Percentiles rank a stretch among this genome's conserved stretches.
Evolutionary conservation across 1,140 invertebrate species (phyloP).

Genomic region (Drosophila ohnishii): DNA sequence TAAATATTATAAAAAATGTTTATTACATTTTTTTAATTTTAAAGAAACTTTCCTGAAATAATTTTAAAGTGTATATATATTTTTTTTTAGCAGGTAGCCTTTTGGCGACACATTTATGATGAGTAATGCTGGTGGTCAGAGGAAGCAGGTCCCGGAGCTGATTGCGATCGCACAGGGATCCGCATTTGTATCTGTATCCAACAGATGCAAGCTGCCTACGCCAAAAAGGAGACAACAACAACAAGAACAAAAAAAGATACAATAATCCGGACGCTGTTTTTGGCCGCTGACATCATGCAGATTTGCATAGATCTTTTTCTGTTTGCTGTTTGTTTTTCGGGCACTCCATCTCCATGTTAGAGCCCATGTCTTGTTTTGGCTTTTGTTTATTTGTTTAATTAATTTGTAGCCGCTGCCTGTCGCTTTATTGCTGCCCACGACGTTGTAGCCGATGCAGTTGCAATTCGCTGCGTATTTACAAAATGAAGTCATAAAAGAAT

Average conservation of each 20-base stretch:
- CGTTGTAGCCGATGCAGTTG: constrained; percentile 46
- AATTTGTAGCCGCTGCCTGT: constrained; percentile 65
- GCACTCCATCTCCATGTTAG: constrained; percentile 33
- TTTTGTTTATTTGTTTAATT: constrained; percentile 74
- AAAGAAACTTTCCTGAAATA: background rate
- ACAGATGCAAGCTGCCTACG: constrained; percentile 54
- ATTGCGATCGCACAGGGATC: constrained; percentile 48
- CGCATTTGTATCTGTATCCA: constrained; percentile 34
- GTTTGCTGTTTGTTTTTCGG: constrained; percentile 16
- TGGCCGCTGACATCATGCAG: constrained; percentile 71
- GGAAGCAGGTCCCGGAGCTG: constrained; percentile 56
- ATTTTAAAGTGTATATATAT: constrained; percentile 9
- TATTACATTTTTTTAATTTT: background rate
- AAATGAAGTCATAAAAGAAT: constrained; percentile 74
- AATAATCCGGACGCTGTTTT: constrained; percentile 50
- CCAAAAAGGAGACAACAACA: constrained; percentile 8
- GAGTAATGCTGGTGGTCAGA: constrained; percentile 63
- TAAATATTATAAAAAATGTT: background rate
- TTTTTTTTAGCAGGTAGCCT: constrained; percentile 27
- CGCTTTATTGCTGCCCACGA: constrained; percentile 68
- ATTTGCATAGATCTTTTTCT: constrained; percentile 64
- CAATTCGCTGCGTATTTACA: constrained; percentile 58
- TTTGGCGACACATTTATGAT: constrained; percentile 65
- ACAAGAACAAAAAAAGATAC: background rate
- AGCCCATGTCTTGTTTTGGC: constrained; percentile 49